A percentile compares a stretch with the other conserved stretches of the same genome.
Conservation (phyloP, 2,888 invertebrate genomes). For the Hydraecia micacea region DNA sequence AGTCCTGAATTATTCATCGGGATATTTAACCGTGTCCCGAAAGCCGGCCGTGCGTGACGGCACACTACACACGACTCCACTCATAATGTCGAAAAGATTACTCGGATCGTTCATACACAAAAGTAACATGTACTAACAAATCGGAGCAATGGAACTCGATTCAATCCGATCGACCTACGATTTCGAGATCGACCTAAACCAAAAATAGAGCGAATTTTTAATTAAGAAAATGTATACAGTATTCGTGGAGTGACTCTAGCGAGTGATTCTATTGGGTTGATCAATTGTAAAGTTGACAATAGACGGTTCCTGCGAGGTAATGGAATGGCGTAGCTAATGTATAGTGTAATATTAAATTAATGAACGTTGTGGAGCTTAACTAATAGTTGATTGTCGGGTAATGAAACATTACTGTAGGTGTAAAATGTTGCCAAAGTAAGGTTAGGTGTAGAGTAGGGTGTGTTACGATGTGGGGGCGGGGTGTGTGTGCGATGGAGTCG, state of each 20-base stretch:
- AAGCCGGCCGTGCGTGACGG: slow-evolving; percentile 74
- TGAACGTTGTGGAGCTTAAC: slow-evolving; percentile 56
- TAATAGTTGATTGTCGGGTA: slow-evolving; percentile 53
- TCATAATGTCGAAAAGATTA: slow-evolving; percentile 76
- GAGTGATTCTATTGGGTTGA: slow-evolving; percentile 61
- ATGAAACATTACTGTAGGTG: slow-evolving; percentile 48
- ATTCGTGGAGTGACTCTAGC: slow-evolving; percentile 39
- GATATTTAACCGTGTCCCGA: slow-evolving; percentile 84
- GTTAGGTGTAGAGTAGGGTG: slow-evolving; percentile 56
- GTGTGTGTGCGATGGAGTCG: slow-evolving; percentile 71
- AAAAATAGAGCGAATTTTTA: slow-evolving; percentile 50
- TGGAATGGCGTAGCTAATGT: slow-evolving; percentile 59
- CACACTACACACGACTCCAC: slow-evolving; percentile 72
- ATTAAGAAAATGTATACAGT: slow-evolving; percentile 62
- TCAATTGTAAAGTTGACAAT: slow-evolving; percentile 67
- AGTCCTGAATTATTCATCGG: slow-evolving; percentile 88
- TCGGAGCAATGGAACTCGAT: slow-evolving; percentile 49
- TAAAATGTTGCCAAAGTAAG: slow-evolving; percentile 69
- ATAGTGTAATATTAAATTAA: slow-evolving; percentile 63
- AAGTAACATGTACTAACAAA: slow-evolving; percentile 56
- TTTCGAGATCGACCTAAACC: slow-evolving; percentile 27
- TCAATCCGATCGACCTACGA: slow-evolving; percentile 37
- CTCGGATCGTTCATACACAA: slow-evolving; percentile 60
- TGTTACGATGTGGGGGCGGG: slow-evolving; percentile 65
- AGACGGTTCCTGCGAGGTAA: slow-evolving; percentile 58